Percentiles rank a stretch among this genome's conserved stretches.
Conservation (phyloP, 1,140 invertebrate species). For the Diorhabda elongata region DNA sequence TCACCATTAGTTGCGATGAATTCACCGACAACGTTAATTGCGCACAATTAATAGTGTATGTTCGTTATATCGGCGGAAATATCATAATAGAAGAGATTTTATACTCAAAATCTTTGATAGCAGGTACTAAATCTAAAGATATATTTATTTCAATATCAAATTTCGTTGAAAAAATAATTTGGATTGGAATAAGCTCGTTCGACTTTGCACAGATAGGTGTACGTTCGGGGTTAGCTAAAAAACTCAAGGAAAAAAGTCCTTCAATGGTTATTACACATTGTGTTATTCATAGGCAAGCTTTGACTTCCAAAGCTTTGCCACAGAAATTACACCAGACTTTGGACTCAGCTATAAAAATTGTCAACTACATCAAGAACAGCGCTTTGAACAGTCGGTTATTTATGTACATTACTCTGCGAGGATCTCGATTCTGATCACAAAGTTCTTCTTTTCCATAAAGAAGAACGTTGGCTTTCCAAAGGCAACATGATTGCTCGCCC, state of each 20-base stretch:
- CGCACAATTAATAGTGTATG: slow-evolving; percentile 32
- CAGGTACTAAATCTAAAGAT: slow-evolving; percentile 27
- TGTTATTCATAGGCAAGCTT: slow-evolving; percentile 29
- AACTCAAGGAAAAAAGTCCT: slow-evolving; percentile 24
- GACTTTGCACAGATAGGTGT: slow-evolving; percentile 42
- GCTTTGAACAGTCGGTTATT: too few species aligned
- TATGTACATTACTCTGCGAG: not conserved
- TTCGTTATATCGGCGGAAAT: slow-evolving; percentile 21
- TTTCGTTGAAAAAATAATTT: slow-evolving; percentile 34
- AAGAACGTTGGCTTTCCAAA: too few species aligned
- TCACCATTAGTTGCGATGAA: slow-evolving; percentile 30
- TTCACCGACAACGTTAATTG: slow-evolving; percentile 28
- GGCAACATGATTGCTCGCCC: too few species aligned
- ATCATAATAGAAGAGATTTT: slow-evolving; percentile 14
- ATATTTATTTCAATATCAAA: slow-evolving; percentile 27
- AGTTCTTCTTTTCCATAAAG: not conserved
- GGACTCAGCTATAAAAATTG: too few species aligned
- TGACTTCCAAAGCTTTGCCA: too few species aligned
- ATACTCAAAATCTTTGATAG: slow-evolving; percentile 18
- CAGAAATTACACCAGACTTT: too few species aligned
- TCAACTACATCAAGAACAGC: slow-evolving; percentile 7
- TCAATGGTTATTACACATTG: slow-evolving; percentile 38
- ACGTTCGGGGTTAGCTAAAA: not conserved
- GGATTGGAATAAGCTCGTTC: slow-evolving; percentile 34
- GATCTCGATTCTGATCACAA: slow-evolving; percentile 9